Conservation (phyloP, 2,113 vertebrate species). For the Cinclus cinclus region DNA sequence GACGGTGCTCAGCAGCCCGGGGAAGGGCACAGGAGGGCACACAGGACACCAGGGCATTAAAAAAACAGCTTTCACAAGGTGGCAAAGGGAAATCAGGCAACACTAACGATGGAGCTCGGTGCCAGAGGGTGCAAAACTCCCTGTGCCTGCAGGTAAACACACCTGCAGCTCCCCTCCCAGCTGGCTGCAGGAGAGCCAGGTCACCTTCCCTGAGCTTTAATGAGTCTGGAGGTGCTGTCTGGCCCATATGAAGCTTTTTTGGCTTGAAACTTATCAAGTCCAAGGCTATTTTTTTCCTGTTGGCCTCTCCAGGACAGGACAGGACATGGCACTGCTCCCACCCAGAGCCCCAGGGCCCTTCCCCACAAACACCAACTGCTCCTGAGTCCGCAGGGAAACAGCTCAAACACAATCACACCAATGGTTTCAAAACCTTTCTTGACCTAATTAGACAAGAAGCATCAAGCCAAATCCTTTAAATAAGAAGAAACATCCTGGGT, state of each 20-base stretch:
- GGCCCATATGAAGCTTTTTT: neutral
- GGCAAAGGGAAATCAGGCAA: neutral
- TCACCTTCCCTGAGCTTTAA: neutral
- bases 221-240: neutral
- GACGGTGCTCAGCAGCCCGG: neutral
- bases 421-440: neutral
- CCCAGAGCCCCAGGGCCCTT: neutral
- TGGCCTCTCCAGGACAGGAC: neutral
- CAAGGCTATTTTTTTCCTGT: neutral
- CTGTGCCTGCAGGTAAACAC: neutral
- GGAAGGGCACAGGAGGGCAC: conserved; percentile 13
- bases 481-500: neutral
- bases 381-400: rapidly evolving
- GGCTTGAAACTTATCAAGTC: neutral
- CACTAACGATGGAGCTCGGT: neutral
- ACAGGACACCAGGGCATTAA: neutral
- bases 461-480: neutral
- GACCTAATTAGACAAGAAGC: neutral
- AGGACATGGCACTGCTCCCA: neutral
- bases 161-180: neutral
- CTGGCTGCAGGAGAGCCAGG: neutral
- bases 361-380: neutral
- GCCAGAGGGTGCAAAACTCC: conserved; percentile 5
- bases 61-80: neutral
- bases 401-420: neutral